Base-by-base conservation (phyloP, 2,113 vertebrate genomes). In the Phaethornis superciliosus region DNA sequence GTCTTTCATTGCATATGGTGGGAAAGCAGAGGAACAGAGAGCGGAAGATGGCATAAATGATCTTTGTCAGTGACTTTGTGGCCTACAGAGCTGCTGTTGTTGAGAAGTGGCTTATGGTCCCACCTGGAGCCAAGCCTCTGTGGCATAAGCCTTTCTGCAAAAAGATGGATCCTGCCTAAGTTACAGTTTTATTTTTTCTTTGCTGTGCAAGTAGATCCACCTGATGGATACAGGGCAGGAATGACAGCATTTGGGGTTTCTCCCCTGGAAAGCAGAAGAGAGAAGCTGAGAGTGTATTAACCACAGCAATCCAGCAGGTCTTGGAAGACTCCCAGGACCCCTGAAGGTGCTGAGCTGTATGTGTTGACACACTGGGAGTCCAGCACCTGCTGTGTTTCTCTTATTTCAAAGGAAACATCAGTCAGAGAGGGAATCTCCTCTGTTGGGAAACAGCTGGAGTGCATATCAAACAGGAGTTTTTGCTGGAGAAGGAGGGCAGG, bases 201-300 rank as follows among this genome's bases (percentile, higher is more conserved):
- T 64, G 44, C 62, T 51, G 30, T 78, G 55, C 56, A 47, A 54
- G 44, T 63, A n/a, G 22, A 79, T 88, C 60, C 37, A 93, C 44
- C 55, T 55, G 75, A 77, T 24, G 44, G 71, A 74, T 64, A 49
- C 30, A 23, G 26, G 30, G 42, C 49, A 68, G 55, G 49, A 47
- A 23, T 72, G 60, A 77, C 20, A 44, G 54, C 37, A 7, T 72
- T 71, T 77, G 33, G 49, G 30, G 17, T 27, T 72, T 93, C 83
- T 90, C 35, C 44, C n/a, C 44, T 27, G 60, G 60, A 84, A 84
- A 71, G 92, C 52, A 46, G 79, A 70, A 60, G 24, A 47, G 30
- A 94, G 92, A 96, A 97, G 85, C 74, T 72, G 94, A 94, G 96
- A 97, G 97, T 96, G 96, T 95, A 93, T 98, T 96, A 94, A 97